A percentile compares a stretch with the other conserved stretches of the same genome.
These are phyloP conservation scores for Mastigias papua DNA, from an alignment of 30 jellyfish, hydroid and myxozoan genomes.

Conservation along the genomic window DNA sequence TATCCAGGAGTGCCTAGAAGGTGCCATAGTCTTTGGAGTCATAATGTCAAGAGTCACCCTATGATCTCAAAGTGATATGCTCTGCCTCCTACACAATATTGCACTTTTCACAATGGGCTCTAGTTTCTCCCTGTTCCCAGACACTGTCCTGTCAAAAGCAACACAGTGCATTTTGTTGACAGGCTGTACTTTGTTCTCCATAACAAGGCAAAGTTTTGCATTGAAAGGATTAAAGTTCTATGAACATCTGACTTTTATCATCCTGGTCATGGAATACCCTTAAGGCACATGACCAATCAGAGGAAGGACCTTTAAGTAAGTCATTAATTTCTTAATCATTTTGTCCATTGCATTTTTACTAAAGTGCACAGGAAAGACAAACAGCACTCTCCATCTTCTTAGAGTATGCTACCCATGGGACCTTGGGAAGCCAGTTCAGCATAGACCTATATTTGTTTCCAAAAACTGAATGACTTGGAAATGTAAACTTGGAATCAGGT, in stretches of 20 bases:
- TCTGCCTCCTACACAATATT: neutral
- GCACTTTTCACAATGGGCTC: neutral
- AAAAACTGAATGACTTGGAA: neutral
- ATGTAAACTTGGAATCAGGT: neutral
- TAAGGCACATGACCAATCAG: constrained; percentile 33
- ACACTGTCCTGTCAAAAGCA: neutral
- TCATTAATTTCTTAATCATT: too few species aligned
- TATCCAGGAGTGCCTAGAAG: constrained; percentile 1
- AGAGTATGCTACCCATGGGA: neutral
- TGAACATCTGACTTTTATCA: constrained; percentile 2
- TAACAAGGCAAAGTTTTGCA: neutral
- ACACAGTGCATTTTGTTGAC: neutral
- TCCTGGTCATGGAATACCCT: constrained; percentile 1
- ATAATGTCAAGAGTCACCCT: constrained; percentile 8
- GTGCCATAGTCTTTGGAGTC: constrained; percentile 12
- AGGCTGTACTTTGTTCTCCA: neutral
- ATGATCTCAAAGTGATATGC: neutral
- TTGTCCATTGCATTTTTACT: too few species aligned
- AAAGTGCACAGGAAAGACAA: neutral
- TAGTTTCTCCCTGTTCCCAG: neutral
- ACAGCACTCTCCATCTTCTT: neutral
- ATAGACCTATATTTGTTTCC: neutral
- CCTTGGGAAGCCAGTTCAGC: neutral
- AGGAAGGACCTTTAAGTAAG: neutral
- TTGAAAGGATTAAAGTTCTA: neutral